Base-by-base conservation (phyloP, 2,888 invertebrate genomes). In the Drosophila prostipennis region DNA sequence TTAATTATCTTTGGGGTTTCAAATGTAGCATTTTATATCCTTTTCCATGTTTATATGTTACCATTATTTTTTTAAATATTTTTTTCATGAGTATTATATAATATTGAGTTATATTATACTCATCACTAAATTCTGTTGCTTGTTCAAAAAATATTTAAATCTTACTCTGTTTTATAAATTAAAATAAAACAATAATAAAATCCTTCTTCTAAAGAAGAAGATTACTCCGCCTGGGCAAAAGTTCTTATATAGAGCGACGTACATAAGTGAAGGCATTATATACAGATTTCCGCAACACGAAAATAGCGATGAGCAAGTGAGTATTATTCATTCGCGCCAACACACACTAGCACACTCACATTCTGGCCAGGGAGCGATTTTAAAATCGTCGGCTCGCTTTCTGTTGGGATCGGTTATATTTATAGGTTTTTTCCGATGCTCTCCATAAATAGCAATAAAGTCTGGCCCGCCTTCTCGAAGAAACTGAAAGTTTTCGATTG, bases 371-470 rank as follows among this genome's bases (percentile, higher is more conserved):
- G 70, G 51, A 34, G 64, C 72, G 55, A 69, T 72, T 73, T 48
- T 26, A 55, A 64, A 36, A 37, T 60, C 56, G 43, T 43, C 59
- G 45, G 52, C 23, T 70, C 67, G 56, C 32, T 45, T 71, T 75
- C 70, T 63, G 59, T 70, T 70, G 68, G 55, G 56, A 67, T 42
- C 45, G 58, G 42, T 49, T 56, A 43, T 74, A 77, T 86, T 79
- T 76, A 74, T 80, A 80, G 80, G 67, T 52, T 56, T 77, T 76
- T 71, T 72, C 57, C 61, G 74, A 70, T 59, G 78, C 84, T 87
- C 83, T 89, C 90, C 89, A 89, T 89, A 90, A 90, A 90, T 89
- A 89, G 90, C 76, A 75, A 79, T 29, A 39, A 52, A 52, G 59
- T 40, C 73, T 73, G 55, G 67, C 65, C 42, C 48, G 52, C 48